Evolutionary conservation across 2,888 invertebrate species (phyloP).

Genomic region (Cetonia aurata): DNA sequence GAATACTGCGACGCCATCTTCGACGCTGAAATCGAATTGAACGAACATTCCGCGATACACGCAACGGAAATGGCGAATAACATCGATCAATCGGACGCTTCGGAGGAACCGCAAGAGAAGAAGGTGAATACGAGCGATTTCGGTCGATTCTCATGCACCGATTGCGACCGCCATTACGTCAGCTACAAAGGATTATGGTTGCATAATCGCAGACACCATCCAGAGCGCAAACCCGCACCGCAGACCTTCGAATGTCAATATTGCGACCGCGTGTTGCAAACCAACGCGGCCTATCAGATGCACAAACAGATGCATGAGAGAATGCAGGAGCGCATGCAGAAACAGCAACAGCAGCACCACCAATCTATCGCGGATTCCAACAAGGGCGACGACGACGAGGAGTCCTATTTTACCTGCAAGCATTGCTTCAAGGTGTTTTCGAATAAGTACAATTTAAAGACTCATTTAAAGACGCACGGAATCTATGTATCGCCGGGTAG

Average conservation of each 20-base stretch:
- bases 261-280: conserved; percentile 59
- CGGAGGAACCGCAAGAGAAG: conserved; percentile 64
- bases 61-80: neutral
- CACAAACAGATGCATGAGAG: conserved; percentile 62
- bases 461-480: conserved; percentile 68
- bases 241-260: conserved; percentile 55
- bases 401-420: conserved; percentile 66
- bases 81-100: conserved; percentile 55
- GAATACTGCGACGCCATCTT: conserved; percentile 72
- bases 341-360: conserved; percentile 1
- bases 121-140: conserved; percentile 62
- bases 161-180: conserved; percentile 69
- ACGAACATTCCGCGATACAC: conserved; percentile 59
- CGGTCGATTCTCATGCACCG: conserved; percentile 65
- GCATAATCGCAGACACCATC: conserved; percentile 60
- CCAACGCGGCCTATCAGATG: conserved; percentile 58
- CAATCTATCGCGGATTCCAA: neutral
- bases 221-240: conserved; percentile 53
- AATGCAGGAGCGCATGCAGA: conserved; percentile 40
- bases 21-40: conserved; percentile 65
- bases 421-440: conserved; percentile 68
- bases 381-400: conserved; percentile 55
- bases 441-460: conserved; percentile 64
- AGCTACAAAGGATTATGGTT: conserved; percentile 60
- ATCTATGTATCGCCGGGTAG: conserved; percentile 60